Conservation (phyloP, 2,797 vertebrate genomes). For the Anniella stebbinsi region DNA sequence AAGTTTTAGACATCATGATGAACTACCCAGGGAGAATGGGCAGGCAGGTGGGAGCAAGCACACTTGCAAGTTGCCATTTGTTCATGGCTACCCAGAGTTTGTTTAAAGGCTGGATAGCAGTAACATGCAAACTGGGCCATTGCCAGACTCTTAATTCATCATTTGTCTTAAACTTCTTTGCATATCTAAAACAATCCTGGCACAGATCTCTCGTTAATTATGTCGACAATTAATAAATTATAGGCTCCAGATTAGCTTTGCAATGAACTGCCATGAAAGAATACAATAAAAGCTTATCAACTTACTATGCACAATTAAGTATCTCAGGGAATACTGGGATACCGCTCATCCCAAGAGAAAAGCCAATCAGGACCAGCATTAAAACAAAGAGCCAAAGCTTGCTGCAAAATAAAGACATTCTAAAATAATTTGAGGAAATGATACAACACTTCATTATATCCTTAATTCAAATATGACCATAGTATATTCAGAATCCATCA, state of each 20-base stretch:
- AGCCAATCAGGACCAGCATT: constrained; percentile 86
- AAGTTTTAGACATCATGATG: neutral
- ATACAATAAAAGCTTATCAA: constrained; percentile 39
- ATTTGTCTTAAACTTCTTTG: neutral
- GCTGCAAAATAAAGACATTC: constrained; percentile 77
- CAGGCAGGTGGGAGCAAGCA: too few species aligned
- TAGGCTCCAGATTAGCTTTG: neutral
- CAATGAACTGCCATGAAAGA: neutral
- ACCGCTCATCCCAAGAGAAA: constrained; percentile 89
- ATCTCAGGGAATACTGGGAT: constrained; percentile 93
- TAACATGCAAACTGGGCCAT: too few species aligned
- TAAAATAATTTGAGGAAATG: constrained; percentile 42
- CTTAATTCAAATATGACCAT: neutral
- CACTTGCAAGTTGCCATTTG: too few species aligned
- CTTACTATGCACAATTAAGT: constrained; percentile 91
- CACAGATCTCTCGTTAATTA: neutral
- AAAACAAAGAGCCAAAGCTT: constrained; percentile 91
- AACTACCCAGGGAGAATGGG: too few species aligned
- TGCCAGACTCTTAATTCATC: neutral
- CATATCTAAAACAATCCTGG: neutral
- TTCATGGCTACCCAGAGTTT: too few species aligned
- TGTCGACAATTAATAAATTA: neutral
- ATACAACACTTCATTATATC: neutral
- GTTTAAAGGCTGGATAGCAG: too few species aligned
- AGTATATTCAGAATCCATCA: neutral